Evolutionary conservation across 2,888 invertebrate species (phyloP).

Genomic region (Pardosa pseudoannulata): DNA sequence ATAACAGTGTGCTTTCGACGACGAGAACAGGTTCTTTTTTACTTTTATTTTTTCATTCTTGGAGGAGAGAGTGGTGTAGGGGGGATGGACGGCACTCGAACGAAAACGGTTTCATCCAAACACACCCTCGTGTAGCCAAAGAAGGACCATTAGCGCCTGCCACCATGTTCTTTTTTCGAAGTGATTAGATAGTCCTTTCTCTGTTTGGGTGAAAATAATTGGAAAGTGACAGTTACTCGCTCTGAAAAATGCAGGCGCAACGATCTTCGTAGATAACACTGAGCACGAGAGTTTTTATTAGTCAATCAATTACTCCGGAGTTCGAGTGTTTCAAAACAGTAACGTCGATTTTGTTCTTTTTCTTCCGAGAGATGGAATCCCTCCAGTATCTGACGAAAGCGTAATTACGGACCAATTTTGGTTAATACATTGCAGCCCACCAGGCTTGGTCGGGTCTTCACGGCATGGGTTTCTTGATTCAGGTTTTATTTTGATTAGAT

Average conservation of each 20-base stretch:
- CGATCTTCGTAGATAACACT: too few species aligned
- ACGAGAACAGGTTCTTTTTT: slow-evolving; percentile 9
- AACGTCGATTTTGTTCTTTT: too few species aligned
- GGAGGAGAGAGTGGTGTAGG: background rate
- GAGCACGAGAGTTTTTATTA: too few species aligned
- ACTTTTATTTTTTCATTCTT: background rate
- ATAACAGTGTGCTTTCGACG: slow-evolving; percentile 19
- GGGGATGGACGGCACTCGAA: background rate
- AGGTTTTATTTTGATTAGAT: too few species aligned
- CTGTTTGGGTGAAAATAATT: background rate
- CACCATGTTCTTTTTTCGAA: background rate
- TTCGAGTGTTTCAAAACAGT: too few species aligned
- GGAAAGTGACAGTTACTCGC: slow-evolving; percentile 11
- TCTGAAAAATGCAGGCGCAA: background rate
- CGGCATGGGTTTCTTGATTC: too few species aligned
- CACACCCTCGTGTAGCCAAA: background rate
- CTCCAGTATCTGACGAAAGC: too few species aligned
- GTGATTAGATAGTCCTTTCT: background rate
- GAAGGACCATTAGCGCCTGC: background rate
- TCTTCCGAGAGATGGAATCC: too few species aligned
- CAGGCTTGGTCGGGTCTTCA: too few species aligned
- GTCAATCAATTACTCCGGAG: too few species aligned
- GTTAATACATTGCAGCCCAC: too few species aligned
- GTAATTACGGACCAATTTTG: too few species aligned
- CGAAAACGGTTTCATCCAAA: background rate